phyloP scores from a whole-genome alignment of 2,797 vertebrate genomes.

The Myiotriccus ornatus region DNA sequence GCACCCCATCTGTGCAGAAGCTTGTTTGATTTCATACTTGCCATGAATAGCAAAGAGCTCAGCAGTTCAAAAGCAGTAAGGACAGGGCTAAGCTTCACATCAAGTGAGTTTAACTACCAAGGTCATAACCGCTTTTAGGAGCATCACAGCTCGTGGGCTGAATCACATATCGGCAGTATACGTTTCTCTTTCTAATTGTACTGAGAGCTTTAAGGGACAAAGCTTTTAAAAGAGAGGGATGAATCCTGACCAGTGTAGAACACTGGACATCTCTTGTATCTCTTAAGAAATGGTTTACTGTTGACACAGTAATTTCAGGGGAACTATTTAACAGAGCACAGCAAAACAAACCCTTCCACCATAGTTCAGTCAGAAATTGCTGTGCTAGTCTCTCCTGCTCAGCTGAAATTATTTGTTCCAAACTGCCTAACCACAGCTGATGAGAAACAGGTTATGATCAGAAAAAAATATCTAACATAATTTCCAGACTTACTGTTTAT shows the following conservation, averaged over 20 bases:
- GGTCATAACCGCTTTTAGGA: background rate
- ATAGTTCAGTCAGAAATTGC: background rate
- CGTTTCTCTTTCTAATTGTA: background rate
- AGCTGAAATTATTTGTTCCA: background rate
- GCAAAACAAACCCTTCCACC: background rate
- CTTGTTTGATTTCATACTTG: background rate
- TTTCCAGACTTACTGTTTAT: background rate
- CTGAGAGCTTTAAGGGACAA: background rate
- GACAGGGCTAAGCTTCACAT: background rate
- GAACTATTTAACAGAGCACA: background rate
- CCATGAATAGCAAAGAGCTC: background rate
- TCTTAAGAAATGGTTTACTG: background rate
- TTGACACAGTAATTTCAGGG: background rate
- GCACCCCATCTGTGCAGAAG: background rate
- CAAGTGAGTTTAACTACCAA: background rate
- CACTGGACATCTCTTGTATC: background rate
- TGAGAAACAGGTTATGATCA: background rate
- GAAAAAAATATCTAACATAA: background rate
- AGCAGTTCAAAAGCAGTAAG: background rate
- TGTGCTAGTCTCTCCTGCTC: background rate
- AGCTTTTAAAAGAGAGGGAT: background rate
- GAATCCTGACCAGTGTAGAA: background rate
- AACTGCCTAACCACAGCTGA: background rate
- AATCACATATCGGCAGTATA: background rate
- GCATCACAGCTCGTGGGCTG: background rate